Evolutionary conservation across 1,140 invertebrate species (phyloP).

Genomic region (Hyles vespertilio): DNA sequence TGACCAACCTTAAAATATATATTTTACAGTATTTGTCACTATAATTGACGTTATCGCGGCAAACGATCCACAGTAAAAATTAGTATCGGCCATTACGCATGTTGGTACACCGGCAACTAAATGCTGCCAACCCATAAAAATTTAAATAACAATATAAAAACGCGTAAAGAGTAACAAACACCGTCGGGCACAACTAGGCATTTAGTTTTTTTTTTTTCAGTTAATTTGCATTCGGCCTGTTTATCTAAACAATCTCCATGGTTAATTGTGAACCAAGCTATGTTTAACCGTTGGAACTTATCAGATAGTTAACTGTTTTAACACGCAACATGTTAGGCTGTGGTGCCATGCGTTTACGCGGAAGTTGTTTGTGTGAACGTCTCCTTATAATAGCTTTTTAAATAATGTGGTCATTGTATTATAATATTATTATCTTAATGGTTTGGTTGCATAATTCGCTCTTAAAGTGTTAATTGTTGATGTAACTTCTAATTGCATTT

Average conservation of each 20-base stretch:
- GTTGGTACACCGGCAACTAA: conserved; percentile 1
- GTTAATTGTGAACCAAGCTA: conserved; percentile 54
- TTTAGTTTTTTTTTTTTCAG: conserved; percentile 28
- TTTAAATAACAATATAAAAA: conserved; percentile 13
- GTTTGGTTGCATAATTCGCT: too few relatives aligned
- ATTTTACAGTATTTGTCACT: conserved; percentile 2
- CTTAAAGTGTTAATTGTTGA: too few relatives aligned
- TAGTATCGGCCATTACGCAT: conserved; percentile 7
- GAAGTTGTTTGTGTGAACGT: too few relatives aligned
- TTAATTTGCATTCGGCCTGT: conserved; percentile 53
- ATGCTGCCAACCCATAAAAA: conserved; percentile 8
- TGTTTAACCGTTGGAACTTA: conserved; percentile 50
- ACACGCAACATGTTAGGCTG: conserved; percentile 26
- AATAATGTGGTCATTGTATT: too few relatives aligned
- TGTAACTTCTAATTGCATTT: too few relatives aligned
- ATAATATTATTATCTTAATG: too few relatives aligned
- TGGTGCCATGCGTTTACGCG: too few relatives aligned
- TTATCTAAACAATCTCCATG: conserved; percentile 53
- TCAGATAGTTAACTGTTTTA: conserved; percentile 40
- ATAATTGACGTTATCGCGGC: conserved; percentile 6
- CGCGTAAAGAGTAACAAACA: background rate
- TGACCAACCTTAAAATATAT: too few relatives aligned
- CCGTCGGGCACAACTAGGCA: background rate
- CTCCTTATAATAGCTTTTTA: too few relatives aligned
- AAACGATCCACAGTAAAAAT: conserved; percentile 3